Base-by-base conservation (phyloP, 2,888 invertebrate genomes). In the Hirtodrosophila histrioides region DNA sequence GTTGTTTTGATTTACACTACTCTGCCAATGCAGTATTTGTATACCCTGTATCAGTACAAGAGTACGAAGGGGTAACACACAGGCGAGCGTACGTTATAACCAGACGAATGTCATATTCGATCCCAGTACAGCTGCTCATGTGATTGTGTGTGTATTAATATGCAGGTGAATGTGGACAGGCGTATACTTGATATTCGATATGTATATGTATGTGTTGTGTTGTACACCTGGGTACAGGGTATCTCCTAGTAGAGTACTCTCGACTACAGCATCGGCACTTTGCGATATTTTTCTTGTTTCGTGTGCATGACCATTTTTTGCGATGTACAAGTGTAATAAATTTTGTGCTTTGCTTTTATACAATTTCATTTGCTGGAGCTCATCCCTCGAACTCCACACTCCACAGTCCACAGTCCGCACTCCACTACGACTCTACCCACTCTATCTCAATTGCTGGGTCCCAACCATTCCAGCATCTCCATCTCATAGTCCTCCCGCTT, bases 1-100 rank as follows among this genome's bases (percentile, higher is more conserved):
- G 86, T 70, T 86, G 80, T 82, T 85, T 73, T 87, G 87, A 83
- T 83, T 83, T 82, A 66, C 85, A 85, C 88, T 74, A 74, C 58
- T 50, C 10, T 23, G 41, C 45, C 51, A 29, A 46, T 54, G 50
- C 33, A 29, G 56, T 45, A 55, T 55, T 54, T 35, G 29, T 36
- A 46, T 70, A 73, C 60, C 60, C 64, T 51, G 43, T 17, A 40
- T 29, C 7, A 5, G 37, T 29, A 17, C 31, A 12, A 31, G 3
- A 39, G 10, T n/a, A 0, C 0, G 4, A 37, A 11, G 2, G 5
- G 10, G 8, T 10, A n/a, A 12, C 11, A 39, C 33, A 17, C 17
- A 17, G 17, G 2, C 17, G 17, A 2, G 17, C 2, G 17, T 17
- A 17, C 17, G 2, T 17, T n/a, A n/a, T n/a, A n/a, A n/a, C n/a